Percentiles rank a stretch among this genome's conserved stretches.
Conservation (phyloP, 2,888 invertebrate genomes). For the Criorhina ranunculi region DNA sequence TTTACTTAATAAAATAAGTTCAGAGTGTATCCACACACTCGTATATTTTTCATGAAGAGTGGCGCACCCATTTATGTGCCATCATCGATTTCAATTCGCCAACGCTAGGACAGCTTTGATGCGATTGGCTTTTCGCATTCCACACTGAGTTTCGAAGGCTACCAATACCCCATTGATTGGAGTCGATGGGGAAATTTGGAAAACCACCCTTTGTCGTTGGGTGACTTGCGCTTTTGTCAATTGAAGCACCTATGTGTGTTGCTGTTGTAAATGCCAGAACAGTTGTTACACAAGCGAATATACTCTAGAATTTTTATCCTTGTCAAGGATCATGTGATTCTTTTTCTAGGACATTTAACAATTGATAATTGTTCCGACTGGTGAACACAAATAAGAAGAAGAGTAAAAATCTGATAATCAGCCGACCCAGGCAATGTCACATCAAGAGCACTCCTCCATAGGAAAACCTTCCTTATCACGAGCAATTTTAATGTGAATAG, state of each 20-base stretch:
- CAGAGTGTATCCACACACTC: background rate
- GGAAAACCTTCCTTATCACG: slow-evolving; percentile 30
- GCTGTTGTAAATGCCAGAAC: background rate
- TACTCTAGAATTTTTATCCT: background rate
- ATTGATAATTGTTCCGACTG: slow-evolving; percentile 58
- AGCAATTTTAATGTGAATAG: slow-evolving; percentile 45
- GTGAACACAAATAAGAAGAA: slow-evolving; percentile 20
- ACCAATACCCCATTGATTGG: slow-evolving; percentile 53
- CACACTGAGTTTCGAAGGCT: slow-evolving; percentile 20
- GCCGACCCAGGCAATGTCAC: slow-evolving; percentile 22
- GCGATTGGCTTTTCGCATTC: slow-evolving; percentile 54
- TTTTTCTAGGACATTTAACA: slow-evolving; percentile 45
- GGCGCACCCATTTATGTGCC: slow-evolving; percentile 10
- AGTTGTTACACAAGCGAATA: background rate
- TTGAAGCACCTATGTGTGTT: slow-evolving; percentile 23
- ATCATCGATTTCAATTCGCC: slow-evolving; percentile 47
- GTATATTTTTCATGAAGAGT: background rate
- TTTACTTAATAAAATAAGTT: slow-evolving; percentile 2
- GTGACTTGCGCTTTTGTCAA: slow-evolving; percentile 57
- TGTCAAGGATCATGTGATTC: slow-evolving; percentile 3
- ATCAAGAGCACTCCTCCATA: slow-evolving; percentile 47
- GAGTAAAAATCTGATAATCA: slow-evolving; percentile 49
- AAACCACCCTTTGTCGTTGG: slow-evolving; percentile 49
- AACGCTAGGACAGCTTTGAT: slow-evolving; percentile 31
- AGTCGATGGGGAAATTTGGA: slow-evolving; percentile 41